phyloP scores from a whole-genome alignment of 2,113 vertebrate genomes.

The Hylia prasina region DNA sequence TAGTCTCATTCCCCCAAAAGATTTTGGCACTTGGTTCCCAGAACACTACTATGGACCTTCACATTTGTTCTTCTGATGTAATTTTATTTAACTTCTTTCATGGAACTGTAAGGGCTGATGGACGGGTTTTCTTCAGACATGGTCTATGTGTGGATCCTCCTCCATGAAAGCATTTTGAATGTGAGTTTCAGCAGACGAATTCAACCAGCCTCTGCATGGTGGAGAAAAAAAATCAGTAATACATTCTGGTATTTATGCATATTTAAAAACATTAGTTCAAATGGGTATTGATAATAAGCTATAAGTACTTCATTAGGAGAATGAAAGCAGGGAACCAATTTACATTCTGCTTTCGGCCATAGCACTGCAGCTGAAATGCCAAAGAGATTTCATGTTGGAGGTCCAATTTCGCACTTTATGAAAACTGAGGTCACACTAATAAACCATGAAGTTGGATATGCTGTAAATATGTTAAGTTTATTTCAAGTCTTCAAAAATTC shows the following conservation, averaged over 20 bases:
- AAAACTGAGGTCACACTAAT: slow-evolving; percentile 6
- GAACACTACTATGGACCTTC: neutral
- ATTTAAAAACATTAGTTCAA: slow-evolving; percentile 18
- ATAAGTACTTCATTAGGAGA: neutral
- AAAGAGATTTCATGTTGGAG: neutral
- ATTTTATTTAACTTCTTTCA: neutral
- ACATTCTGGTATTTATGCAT: neutral
- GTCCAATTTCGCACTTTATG: neutral
- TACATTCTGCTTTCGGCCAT: neutral
- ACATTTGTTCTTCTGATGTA: neutral
- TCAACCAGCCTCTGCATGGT: neutral
- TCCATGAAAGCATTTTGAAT: neutral
- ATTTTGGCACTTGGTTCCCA: neutral
- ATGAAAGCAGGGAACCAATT: neutral
- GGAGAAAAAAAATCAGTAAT: neutral
- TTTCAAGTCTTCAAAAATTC: neutral
- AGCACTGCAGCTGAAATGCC: neutral
- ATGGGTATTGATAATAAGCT: neutral
- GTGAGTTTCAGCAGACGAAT: neutral
- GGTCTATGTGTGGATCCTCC: neutral
- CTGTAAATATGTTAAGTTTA: neutral
- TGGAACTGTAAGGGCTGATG: neutral
- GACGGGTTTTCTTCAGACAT: neutral
- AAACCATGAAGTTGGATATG: neutral
- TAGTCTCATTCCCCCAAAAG: neutral